These are phyloP conservation scores for Mythimna pallens DNA, from an alignment of 2,888 invertebrate species.

Conservation along the genomic window DNA sequence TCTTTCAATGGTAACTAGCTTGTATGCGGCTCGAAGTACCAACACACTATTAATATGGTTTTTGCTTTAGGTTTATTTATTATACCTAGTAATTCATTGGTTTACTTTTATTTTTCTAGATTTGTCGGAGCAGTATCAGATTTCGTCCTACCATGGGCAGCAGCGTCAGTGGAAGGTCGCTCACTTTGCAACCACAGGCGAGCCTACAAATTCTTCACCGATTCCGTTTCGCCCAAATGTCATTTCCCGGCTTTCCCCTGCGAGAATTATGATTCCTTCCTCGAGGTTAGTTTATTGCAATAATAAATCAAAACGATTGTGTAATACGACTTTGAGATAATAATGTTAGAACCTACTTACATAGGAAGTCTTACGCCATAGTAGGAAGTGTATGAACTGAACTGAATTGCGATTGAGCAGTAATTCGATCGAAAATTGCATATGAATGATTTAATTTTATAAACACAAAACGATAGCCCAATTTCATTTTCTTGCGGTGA, in stretches of 20 bases:
- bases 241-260: slow-evolving; percentile 98
- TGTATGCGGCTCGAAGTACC: background rate
- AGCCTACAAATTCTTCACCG: slow-evolving; percentile 98
- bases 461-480: slow-evolving; percentile 30
- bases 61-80: slow-evolving; percentile 1
- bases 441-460: slow-evolving; percentile 22
- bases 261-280: slow-evolving; percentile 95
- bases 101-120: slow-evolving; percentile 63
- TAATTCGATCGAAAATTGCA: slow-evolving; percentile 40
- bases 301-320: slow-evolving; percentile 12
- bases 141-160: slow-evolving; percentile 95
- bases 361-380: slow-evolving; percentile 13
- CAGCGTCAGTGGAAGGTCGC: slow-evolving; percentile 93
- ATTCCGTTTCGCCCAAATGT: slow-evolving; percentile 97
- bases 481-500: slow-evolving; percentile 42
- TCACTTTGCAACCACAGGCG: slow-evolving; percentile 98
- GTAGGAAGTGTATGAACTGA: slow-evolving; percentile 19
- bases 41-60: too few relatives aligned
- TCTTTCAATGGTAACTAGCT: background rate
- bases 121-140: slow-evolving; percentile 98
- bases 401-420: slow-evolving; percentile 60
- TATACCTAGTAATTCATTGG: background rate
- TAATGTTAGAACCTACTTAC: slow-evolving; percentile 1
- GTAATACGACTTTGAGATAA: slow-evolving; percentile 11
- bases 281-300: slow-evolving; percentile 84